Evolutionary conservation across 2,797 vertebrate genomes (phyloP).

Genomic region (Neoniphon sammara): DNA sequence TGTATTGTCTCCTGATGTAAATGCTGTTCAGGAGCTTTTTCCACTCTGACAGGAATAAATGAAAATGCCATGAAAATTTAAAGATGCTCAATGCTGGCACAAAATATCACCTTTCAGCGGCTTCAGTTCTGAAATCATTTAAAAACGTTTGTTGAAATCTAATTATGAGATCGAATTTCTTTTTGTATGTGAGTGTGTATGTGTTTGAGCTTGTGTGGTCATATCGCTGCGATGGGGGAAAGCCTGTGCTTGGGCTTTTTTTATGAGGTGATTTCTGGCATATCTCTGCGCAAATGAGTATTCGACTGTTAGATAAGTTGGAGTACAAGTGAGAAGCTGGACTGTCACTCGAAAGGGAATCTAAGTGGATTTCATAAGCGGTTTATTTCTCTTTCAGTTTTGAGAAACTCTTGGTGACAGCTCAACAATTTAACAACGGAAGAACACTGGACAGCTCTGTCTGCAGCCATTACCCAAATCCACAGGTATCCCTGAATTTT

Average conservation of each 20-base stretch:
- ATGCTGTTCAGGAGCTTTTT: too few species aligned
- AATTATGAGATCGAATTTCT: too few species aligned
- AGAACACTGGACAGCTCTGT: constrained; percentile 26
- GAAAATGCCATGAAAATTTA: too few species aligned
- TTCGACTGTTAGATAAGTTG: not conserved
- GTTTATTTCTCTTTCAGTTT: constrained; percentile 7
- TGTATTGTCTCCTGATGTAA: too few species aligned
- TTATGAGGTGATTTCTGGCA: not conserved
- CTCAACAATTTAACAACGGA: constrained; percentile 35
- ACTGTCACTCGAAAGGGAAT: constrained; percentile 24
- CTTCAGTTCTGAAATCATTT: too few species aligned
- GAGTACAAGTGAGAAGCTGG: not conserved
- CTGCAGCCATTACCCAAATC: constrained; percentile 51
- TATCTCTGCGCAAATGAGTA: not conserved
- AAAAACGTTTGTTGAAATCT: too few species aligned
- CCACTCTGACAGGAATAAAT: too few species aligned
- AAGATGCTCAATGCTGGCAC: too few species aligned
- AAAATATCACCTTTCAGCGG: too few species aligned
- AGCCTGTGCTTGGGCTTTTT: too few species aligned
- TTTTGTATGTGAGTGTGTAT: not conserved
- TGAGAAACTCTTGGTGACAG: constrained; percentile 32
- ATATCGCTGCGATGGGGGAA: not conserved
- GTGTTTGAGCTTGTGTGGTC: not conserved
- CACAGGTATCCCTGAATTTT: constrained; percentile 49
- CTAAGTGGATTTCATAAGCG: constrained; percentile 11